A percentile compares a stretch with the other conserved stretches of the same genome.
These are phyloP conservation scores for Acanthosepion pharaonis DNA, from an alignment of 2,888 invertebrate species.

Conservation along the genomic window DNA sequence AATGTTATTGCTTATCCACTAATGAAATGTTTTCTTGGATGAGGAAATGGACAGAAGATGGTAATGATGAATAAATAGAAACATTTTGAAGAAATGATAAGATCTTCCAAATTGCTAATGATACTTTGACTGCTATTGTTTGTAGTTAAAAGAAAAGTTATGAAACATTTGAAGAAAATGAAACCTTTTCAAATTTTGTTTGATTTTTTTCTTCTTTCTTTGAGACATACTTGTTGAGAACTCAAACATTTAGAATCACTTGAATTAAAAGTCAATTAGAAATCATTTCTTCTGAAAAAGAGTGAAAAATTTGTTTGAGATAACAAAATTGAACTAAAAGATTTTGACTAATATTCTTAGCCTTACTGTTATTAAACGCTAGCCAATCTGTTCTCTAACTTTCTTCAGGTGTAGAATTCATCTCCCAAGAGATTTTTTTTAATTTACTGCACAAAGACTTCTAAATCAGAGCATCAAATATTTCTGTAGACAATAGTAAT, in stretches of 20 bases:
- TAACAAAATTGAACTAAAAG: no score
- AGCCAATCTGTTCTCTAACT: no score
- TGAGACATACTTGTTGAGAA: background rate
- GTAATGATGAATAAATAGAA: background rate
- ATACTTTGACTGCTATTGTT: background rate
- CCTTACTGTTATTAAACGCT: no score
- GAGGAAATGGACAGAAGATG: background rate
- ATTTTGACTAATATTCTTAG: no score
- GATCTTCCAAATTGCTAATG: background rate
- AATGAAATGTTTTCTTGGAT: background rate
- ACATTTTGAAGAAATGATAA: background rate
- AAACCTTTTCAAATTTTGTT: background rate
- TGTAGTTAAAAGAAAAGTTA: background rate
- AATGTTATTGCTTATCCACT: slow-evolving; percentile 21
- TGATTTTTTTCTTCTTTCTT: background rate
- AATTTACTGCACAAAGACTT: no score
- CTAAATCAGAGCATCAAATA: no score
- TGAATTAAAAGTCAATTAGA: no score
- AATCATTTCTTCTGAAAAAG: no score
- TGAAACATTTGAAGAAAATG: background rate
- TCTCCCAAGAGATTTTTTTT: no score
- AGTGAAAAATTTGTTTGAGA: no score
- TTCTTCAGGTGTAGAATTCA: no score
- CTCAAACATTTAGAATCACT: background rate
- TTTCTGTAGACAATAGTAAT: no score